Evolutionary conservation across 2,113 vertebrate genomes (phyloP), one percentile per base, ranked within the genome.

Genomic region (Gopherus flavomarginatus): DNA sequence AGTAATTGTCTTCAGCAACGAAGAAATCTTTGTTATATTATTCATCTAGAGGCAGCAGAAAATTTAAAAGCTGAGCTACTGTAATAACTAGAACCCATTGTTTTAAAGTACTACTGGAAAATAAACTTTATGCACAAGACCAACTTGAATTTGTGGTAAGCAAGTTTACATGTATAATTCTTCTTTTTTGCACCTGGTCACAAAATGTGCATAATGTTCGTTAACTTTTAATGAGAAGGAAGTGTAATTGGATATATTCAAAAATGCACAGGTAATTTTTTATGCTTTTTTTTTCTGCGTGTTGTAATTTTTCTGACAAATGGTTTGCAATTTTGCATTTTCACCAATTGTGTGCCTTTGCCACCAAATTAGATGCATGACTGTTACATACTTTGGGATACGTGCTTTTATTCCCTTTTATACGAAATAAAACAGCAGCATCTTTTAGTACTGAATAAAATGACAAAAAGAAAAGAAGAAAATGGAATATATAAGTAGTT

Each of bases 1-100:
- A 97, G 89, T 91, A 97, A 97, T 95, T 95, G 83, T 94, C 92
- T 92, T 85, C 75, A 86, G 90, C 93, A 97, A 97, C 97, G 96
- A 97, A 94, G 95, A 96, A 97, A 96, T 94, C 90, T 88, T 72
- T 91, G 53, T 96, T 97, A 89, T 91, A 79, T 62, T 97, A 50
- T 92, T 97, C 94, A 95, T 97, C 86, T 96, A 93, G 92, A 96
- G 94, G 90, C 92, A 95, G 38, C 94, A 94, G 94, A 90, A 97
- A 97, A 9, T 80, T 69, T 90, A 92, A 94, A 93, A 93, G 72
- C 57, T 81, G 91, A 93, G 77, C 85, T 94, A 57, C 79, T 78
- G 81, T 88, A 86, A 53, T 91, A 93, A 83, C 62, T 31, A 79
- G 81, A 44, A 94, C 50, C 47, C 92, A 65, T 92, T 96, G 53